These are phyloP conservation scores for Triops cancriformis DNA, from an alignment of 1,140 invertebrate species.

Conservation along the genomic window DNA sequence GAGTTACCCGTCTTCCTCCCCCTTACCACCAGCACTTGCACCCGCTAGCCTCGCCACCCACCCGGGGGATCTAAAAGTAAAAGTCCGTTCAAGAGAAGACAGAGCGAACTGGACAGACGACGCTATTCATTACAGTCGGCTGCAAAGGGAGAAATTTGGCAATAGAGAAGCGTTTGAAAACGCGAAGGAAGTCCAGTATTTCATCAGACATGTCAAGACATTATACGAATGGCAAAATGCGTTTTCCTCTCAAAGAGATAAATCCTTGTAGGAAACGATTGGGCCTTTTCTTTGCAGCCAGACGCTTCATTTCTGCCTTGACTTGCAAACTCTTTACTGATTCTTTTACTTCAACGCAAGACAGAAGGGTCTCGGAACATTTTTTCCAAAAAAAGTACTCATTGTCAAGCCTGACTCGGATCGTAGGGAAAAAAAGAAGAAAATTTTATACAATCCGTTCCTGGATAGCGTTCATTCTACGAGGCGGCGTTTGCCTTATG, in stretches of 20 bases:
- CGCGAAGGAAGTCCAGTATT: neutral
- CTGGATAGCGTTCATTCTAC: too few species aligned
- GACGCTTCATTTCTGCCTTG: too few species aligned
- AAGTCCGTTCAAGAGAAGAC: neutral
- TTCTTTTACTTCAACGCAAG: too few species aligned
- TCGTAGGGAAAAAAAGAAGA: too few species aligned
- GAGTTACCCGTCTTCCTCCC: too few species aligned
- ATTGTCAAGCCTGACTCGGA: too few species aligned
- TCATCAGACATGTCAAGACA: neutral
- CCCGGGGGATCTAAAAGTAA: neutral
- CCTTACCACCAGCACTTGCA: neutral
- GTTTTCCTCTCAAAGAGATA: neutral
- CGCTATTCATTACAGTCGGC: conserved; percentile 4
- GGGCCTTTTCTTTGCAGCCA: neutral
- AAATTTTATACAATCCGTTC: too few species aligned
- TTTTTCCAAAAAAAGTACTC: too few species aligned
- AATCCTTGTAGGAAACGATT: neutral
- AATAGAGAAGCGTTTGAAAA: neutral
- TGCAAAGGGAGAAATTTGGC: neutral
- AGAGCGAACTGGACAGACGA: neutral
- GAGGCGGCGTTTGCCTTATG: too few species aligned
- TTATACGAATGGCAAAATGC: neutral
- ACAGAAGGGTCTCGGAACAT: too few species aligned
- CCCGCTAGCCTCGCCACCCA: too few species aligned
- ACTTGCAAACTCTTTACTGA: too few species aligned